Percentiles rank a stretch among this genome's conserved stretches.
phyloP scores from a whole-genome alignment of 2,113 vertebrate genomes.

The Centropus unirufus region DNA sequence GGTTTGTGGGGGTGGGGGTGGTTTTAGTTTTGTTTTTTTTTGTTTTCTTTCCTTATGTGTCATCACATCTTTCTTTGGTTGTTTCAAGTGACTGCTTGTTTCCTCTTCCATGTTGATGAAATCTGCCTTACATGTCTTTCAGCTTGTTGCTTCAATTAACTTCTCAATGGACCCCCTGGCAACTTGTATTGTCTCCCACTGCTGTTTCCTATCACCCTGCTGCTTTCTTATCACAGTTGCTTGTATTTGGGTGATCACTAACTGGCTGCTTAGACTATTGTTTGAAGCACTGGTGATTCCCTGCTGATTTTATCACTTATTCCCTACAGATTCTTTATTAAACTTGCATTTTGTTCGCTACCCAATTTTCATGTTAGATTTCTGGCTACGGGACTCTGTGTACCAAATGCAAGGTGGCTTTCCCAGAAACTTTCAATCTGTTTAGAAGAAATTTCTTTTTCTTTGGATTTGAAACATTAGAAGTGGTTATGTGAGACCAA shows the following conservation, averaged over 20 bases:
- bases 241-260: slow-evolving; percentile 55
- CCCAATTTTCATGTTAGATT: slow-evolving; percentile 38
- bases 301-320: slow-evolving; percentile 70
- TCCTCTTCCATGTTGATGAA: slow-evolving; percentile 28
- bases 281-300: slow-evolving; percentile 51
- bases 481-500: neutral
- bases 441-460: neutral
- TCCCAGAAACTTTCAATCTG: neutral
- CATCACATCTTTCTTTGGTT: neutral
- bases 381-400: slow-evolving; percentile 10
- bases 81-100: neutral
- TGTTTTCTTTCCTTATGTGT: neutral
- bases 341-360: slow-evolving; percentile 60
- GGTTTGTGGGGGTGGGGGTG: too few species aligned
- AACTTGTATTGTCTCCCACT: slow-evolving; percentile 51
- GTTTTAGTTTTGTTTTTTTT: neutral
- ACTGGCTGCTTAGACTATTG: slow-evolving; percentile 39
- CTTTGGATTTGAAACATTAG: neutral
- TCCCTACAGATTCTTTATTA: slow-evolving; percentile 63
- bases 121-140: slow-evolving; percentile 15
- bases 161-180: slow-evolving; percentile 60
- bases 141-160: slow-evolving; percentile 71
- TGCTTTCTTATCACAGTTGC: slow-evolving; percentile 46
- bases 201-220: slow-evolving; percentile 34
- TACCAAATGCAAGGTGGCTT: neutral